These are phyloP conservation scores for Dermolepida albohirtum DNA, from an alignment of 2,888 invertebrate species.

Conservation along the genomic window DNA sequence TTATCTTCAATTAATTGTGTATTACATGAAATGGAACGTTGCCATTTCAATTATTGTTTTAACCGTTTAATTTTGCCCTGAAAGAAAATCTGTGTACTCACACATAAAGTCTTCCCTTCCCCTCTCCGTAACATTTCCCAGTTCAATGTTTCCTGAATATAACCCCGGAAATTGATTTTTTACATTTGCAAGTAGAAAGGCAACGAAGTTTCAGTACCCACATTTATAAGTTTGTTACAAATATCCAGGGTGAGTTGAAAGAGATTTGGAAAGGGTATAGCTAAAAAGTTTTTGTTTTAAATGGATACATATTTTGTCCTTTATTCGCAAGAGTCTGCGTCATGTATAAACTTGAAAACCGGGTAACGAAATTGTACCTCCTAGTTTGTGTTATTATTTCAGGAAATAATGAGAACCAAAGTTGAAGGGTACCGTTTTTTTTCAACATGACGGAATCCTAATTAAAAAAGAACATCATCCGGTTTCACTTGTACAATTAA, in stretches of 20 bases:
- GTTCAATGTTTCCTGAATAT: no score
- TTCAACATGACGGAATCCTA: no score
- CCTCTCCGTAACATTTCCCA: no score
- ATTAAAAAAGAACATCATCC: no score
- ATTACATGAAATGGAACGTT: no score
- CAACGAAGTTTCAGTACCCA: conserved; percentile 14
- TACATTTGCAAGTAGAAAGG: conserved; percentile 24
- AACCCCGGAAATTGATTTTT: conserved; percentile 30
- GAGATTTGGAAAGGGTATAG: conserved; percentile 10
- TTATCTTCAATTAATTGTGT: no score
- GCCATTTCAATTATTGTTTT: no score
- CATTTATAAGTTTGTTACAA: conserved; percentile 28
- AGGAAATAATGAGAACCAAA: not conserved
- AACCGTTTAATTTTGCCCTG: no score
- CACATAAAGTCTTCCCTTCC: no score
- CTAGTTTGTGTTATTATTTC: conserved; percentile 4
- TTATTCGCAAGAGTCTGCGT: conserved; percentile 10
- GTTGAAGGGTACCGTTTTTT: no score
- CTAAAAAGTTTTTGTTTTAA: conserved; percentile 35
- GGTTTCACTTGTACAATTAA: no score
- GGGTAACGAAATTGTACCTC: not conserved
- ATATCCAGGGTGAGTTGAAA: conserved; percentile 2
- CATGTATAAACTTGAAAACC: conserved; percentile 28
- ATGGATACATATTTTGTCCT: conserved; percentile 27
- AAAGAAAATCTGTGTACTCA: no score